Evolutionary conservation across 92 coral and sea anemone genomes (phyloP), one percentile per base, ranked within the genome.

Genomic region (Palythoa grandis): DNA sequence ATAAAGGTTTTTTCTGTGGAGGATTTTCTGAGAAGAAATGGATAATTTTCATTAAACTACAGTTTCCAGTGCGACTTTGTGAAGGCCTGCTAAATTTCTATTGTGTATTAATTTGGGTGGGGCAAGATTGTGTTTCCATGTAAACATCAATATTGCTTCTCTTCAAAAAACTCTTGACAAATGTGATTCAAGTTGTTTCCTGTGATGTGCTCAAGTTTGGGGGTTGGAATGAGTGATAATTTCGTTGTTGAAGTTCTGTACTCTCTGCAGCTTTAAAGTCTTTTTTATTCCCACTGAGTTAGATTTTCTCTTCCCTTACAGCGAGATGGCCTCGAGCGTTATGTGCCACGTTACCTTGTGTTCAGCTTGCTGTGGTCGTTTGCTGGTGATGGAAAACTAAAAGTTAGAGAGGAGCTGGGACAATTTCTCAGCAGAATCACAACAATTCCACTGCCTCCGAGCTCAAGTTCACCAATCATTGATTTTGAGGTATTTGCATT

Each of bases 371-470:
- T 97, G 86, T 97, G 99, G 99, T 92, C 99, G 7, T 97, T 97
- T 86, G 92, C 95, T 70, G 99, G 99, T 63, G 99, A 97, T 88
- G 93, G 98, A 60, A 97, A 92, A 74, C 90, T 97, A 85, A 95
- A 94, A 80, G 91, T 89, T 3, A 82, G 99, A 68, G 99, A 97
- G 72, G 99, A 97, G 35, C 92, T 97, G 76, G 99, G 99, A 57
- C 86, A 85, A 25, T 90, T 91, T 87, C 75, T 97, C 79, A 92
- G 83, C 78, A 93, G 93, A 75, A 95, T 97, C 86, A 92, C 99
- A 22, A 95, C 99, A 70, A 92, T 97, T 37, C 98, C 99, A 50
- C 86, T 97, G 68, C 99, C 99, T 3, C 90, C 96, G 20, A 95
- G 95, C 16, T 76, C 98, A 16, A 70, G 92, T 4, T 70, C 93